Evolutionary conservation across 1,140 invertebrate species (phyloP), one percentile per base, ranked within the genome.

Genomic region (Odontomachus brunneus): DNA sequence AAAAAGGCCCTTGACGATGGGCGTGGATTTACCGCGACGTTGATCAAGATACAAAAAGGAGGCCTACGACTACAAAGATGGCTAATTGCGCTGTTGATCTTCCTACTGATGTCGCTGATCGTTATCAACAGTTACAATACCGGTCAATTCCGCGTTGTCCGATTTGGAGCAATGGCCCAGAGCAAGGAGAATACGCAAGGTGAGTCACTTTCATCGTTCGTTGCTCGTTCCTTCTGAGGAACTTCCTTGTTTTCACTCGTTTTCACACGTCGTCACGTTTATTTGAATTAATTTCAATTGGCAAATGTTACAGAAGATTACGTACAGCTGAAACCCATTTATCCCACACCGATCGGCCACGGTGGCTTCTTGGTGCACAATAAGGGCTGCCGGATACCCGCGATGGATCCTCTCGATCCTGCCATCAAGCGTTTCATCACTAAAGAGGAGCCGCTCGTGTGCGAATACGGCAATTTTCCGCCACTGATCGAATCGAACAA

Each of bases 321-420:
- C 22, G 44, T 65, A 11, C 48, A 84, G 38, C 9, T 69, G 15
- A 66, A 82, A 65, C n/a, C 84, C 33, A 14, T 51, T 3, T 80
- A 65, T 3, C 60, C 60, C n/a, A 38, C 55, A 24, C 29, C 90
- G 19, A 69, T 67, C 2, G 48, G 66, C 9, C 89, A 84, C 17
- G 84, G 89, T 17, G 94, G 94, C 1, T 95, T 94, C 84, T 59
- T 96, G 0, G 96, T 98, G n/a, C 95, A 96, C 85, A 97, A 96
- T 1, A 93, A 95, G 11, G 96, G 97, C 24, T 98, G 98, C 91
- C 95, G 96, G 4, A 97, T 98, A 85, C 97, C 97, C 0, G 95
- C 96, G 12, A 94, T 98, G 69, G 95, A 97, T 85, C 96, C 97
- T 0, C 96, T 96, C 65, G 97, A 98, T 91, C 91, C 92, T 60